A percentile compares a stretch with the other conserved stretches of the same genome.
phyloP scores from a whole-genome alignment of 2,888 invertebrate genomes.

The Coenonympha arcania region DNA sequence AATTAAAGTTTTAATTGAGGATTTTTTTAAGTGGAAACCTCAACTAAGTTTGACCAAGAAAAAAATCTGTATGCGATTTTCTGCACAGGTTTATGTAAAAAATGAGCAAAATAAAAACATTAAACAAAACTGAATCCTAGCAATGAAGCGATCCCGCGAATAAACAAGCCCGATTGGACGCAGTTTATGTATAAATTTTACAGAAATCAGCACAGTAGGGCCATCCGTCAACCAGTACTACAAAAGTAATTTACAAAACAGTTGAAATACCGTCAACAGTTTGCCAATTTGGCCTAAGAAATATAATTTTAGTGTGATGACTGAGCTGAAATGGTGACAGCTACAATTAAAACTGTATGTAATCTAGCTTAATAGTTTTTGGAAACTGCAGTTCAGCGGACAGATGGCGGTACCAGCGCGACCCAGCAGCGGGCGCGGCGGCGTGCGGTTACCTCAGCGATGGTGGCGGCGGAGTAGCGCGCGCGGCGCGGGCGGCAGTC shows the following conservation, averaged over 20 bases:
- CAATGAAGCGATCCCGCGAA: constrained; percentile 13
- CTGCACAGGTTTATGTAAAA: background rate
- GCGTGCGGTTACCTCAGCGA: constrained; percentile 50
- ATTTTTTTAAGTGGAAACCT: no score
- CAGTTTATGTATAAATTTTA: constrained; percentile 15
- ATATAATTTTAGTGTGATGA: no score
- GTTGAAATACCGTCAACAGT: background rate
- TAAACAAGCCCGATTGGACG: constrained; percentile 19
- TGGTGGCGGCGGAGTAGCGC: constrained; percentile 56
- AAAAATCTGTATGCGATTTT: no score
- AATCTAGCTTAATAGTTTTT: no score
- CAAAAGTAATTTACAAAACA: background rate
- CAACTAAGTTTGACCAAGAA: no score
- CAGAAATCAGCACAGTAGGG: constrained; percentile 2
- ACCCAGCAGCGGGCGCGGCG: background rate
- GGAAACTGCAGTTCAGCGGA: no score
- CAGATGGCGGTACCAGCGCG: constrained; percentile 5
- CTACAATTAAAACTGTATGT: no score
- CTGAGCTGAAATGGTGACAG: no score
- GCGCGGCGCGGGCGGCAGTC: constrained; percentile 53
- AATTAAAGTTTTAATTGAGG: no score
- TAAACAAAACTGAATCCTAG: background rate
- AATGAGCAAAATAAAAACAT: background rate
- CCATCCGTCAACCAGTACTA: background rate
- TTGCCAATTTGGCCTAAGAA: no score